phyloP scores from a whole-genome alignment of 2,797 vertebrate species.

The Sphenopsis melanotis region DNA sequence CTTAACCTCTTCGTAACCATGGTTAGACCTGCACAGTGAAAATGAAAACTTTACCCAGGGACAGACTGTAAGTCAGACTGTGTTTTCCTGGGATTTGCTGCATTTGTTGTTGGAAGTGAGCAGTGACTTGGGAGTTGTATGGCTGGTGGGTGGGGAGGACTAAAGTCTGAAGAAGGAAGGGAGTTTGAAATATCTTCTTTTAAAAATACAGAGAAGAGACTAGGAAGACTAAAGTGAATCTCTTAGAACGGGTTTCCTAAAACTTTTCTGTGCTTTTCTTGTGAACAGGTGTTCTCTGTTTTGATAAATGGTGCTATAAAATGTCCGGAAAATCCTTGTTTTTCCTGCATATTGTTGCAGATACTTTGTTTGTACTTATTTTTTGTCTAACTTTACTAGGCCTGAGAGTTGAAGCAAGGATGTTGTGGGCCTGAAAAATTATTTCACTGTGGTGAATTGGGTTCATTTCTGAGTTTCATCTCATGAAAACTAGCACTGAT shows the following conservation, averaged over 20 bases:
- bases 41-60: background rate
- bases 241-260: background rate
- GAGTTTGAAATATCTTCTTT: background rate
- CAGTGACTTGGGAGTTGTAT: rapidly evolving
- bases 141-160: background rate
- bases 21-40: background rate
- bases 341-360: background rate
- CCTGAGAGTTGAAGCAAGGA: background rate
- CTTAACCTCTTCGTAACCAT: background rate
- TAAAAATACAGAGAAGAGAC: background rate
- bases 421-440: background rate
- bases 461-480: background rate
- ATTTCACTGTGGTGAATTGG: background rate
- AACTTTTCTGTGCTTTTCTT: background rate
- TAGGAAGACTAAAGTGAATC: background rate
- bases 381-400: background rate
- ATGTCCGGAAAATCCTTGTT: background rate
- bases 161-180: background rate
- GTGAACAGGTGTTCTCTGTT: background rate
- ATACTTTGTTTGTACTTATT: background rate
- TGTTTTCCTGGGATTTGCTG: background rate
- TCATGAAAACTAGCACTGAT: background rate
- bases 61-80: background rate
- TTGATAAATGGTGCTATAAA: background rate
- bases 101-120: background rate